Conservation (phyloP, 2,888 invertebrate genomes). For the Volucella bombylans region DNA sequence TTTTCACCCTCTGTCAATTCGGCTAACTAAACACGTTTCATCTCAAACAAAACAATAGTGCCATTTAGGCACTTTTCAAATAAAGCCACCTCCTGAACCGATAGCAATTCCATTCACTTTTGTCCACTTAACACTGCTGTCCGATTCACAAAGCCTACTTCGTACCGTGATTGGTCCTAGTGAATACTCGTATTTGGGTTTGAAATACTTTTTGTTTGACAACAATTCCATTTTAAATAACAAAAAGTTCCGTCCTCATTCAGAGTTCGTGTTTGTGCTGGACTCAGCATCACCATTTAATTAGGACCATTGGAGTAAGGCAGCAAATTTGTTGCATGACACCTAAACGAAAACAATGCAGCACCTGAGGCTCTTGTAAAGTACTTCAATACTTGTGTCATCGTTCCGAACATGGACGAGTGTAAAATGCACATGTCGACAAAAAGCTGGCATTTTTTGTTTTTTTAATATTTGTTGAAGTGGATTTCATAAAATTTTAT, state of each 20-base stretch:
- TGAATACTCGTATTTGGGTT: conserved; percentile 34
- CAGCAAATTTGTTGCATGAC: conserved; percentile 3
- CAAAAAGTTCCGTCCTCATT: neutral
- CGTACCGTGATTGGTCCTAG: neutral
- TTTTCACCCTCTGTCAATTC: neutral
- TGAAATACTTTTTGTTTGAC: conserved; percentile 33
- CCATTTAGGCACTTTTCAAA: conserved; percentile 19
- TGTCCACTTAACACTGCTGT: conserved; percentile 10
- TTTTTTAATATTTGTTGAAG: conserved; percentile 32
- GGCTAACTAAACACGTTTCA: neutral
- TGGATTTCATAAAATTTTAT: conserved; percentile 25
- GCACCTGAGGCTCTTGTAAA: conserved; percentile 23
- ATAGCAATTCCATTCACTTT: conserved; percentile 1
- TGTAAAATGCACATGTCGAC: neutral
- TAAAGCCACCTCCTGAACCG: conserved; percentile 6
- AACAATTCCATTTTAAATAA: conserved; percentile 29
- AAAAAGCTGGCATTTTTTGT: neutral
- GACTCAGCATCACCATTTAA: conserved; percentile 20
- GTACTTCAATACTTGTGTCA: conserved; percentile 15
- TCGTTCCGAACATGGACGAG: neutral
- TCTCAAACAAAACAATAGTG: conserved; percentile 9
- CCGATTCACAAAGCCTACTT: conserved; percentile 8
- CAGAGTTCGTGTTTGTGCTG: neutral
- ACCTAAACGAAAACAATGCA: conserved; percentile 16
- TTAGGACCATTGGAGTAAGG: conserved; percentile 15